phyloP scores from a whole-genome alignment of 2,888 invertebrate species.

The Teleogryllus oceanicus region DNA sequence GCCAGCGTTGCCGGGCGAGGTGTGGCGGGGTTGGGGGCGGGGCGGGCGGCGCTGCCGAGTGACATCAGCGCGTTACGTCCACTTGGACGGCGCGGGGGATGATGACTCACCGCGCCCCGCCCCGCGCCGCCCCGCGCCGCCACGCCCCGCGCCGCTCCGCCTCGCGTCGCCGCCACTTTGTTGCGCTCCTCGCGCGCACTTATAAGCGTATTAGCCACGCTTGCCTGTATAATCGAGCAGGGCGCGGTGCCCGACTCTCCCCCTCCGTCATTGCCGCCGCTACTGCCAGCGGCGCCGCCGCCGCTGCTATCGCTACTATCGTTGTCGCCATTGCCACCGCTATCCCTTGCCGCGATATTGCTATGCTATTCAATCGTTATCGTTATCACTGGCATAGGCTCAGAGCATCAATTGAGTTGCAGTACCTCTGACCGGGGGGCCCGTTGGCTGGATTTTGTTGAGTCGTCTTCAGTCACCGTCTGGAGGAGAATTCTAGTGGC shows the following conservation, averaged over 20 bases:
- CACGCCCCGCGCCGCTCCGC: neutral
- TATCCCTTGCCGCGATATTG: no score
- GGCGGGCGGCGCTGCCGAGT: neutral
- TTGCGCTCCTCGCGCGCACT: conserved; percentile 18
- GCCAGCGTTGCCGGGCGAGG: neutral
- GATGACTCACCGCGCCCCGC: neutral
- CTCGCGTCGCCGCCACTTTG: neutral
- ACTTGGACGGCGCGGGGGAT: conserved; percentile 8
- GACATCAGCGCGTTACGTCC: conserved; percentile 18
- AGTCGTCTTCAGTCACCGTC: no score
- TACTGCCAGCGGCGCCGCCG: no score
- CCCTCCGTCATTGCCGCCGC: no score
- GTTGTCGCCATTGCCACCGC: no score
- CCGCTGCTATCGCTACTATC: no score
- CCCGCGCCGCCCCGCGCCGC: neutral
- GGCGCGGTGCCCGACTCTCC: neutral
- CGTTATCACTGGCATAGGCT: no score
- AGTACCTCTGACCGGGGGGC: no score
- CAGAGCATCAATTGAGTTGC: no score
- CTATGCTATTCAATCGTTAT: no score
- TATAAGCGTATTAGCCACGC: conserved; percentile 18
- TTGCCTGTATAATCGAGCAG: conserved; percentile 18
- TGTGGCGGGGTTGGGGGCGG: neutral
- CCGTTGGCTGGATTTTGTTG: no score
- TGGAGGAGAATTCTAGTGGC: no score